A percentile compares a stretch with the other conserved stretches of the same genome.
These are phyloP conservation scores for Metopolophium dirhodum DNA, from an alignment of 1,140 invertebrate genomes.

Conservation along the genomic window DNA sequence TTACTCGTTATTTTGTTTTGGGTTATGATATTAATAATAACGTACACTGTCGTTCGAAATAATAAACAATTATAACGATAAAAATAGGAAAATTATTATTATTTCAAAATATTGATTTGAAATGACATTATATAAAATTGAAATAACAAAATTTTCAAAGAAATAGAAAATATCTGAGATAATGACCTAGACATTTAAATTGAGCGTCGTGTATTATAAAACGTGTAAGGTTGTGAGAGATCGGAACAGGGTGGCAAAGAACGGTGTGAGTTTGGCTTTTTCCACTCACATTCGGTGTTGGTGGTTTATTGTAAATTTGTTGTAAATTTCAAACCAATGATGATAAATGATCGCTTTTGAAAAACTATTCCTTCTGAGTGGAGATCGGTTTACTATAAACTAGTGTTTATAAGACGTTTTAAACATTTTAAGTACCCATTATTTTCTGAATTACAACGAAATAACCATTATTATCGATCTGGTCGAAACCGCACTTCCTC, in stretches of 20 bases:
- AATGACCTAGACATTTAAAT: not conserved
- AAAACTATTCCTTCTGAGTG: not conserved
- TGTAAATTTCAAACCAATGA: not conserved
- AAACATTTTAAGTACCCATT: constrained; percentile 7
- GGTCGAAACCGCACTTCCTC: not conserved
- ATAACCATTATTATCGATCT: not conserved
- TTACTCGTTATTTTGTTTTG: not conserved
- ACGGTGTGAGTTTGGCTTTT: not conserved
- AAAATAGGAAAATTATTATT: not conserved
- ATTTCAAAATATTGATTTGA: not conserved
- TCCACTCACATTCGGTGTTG: not conserved
- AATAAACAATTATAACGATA: not conserved
- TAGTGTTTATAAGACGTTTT: not conserved
- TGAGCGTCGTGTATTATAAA: not conserved
- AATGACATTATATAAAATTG: not conserved
- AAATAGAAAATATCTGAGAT: not conserved
- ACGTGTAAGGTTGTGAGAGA: not conserved
- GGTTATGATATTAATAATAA: not conserved
- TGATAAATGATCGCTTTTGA: not conserved
- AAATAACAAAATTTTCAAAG: not conserved
- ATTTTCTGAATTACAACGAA: constrained; percentile 4
- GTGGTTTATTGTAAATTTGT: not conserved
- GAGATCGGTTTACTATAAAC: not conserved
- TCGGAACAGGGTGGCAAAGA: not conserved
- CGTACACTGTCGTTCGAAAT: not conserved